Evolutionary conservation across 2,888 invertebrate genomes (phyloP), one percentile per base, ranked within the genome.

Genomic region (Neria commutata): DNA sequence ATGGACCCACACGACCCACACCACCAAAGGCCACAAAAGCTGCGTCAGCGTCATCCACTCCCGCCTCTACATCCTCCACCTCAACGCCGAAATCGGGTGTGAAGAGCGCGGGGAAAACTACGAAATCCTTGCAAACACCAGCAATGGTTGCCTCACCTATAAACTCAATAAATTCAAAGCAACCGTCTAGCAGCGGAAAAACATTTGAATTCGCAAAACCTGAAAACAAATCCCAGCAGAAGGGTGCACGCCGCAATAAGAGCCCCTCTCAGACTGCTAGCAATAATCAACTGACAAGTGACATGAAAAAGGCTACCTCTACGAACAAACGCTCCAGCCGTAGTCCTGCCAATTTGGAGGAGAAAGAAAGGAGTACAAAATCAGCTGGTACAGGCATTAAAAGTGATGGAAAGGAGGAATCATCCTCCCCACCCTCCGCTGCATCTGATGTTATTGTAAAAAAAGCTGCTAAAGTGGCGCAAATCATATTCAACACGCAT

Each of bases 401-500:
- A n/a, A n/a, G n/a, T n/a, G n/a, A n/a, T n/a, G n/a, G n/a, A n/a
- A n/a, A n/a, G n/a, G 6, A 53, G 2, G 34, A 54, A 11, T 16
- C 46, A 11, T 17, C 53, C 19, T 47, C 34, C 1, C 42, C 33
- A 49, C n/a, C 53, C 2, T 66, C 65, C 3, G 6, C 51, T 14
- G 26, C 33, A 3, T 10, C 40, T 0, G 62, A 66, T 46, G 63
- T 76, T 1, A 62, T 70, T 1, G 56, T 80, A 4, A 62, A 66
- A 1, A 72, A 71, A 29, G 57, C 71, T 33, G 77, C 72, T 3
- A 78, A 74, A 70, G 85, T 89, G 66, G 86, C 87, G n/a, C 89
- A 90, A 75, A 77, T 89, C 61, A 83, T 86, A 62, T 79, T 89
- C 47, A 85, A 84, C 29, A 84, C 86, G 24, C 83, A 83, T 25